Evolutionary conservation across 2,888 invertebrate species (phyloP), one percentile per base, ranked within the genome.

Genomic region (Venusia cambrica): DNA sequence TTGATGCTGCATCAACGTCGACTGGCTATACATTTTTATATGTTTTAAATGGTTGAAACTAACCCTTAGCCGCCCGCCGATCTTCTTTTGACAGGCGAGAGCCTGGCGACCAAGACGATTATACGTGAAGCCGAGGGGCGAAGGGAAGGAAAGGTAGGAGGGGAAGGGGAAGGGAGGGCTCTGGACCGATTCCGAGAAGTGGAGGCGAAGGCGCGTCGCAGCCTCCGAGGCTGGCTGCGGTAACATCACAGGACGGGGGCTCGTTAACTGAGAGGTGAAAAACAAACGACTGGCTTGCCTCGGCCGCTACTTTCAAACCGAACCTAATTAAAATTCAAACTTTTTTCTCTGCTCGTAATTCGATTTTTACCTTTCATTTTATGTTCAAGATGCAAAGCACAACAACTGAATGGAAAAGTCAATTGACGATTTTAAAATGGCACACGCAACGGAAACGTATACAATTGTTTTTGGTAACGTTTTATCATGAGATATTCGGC

Each of bases 191-290:
- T 84, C 85, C 62, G 70, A 80, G 85, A 85, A 85, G 66, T 65
- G 54, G 62, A 65, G 66, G 66, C 64, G 54, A 61, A 65, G 66
- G 55, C 54, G 61, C 60, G 58, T 50, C 58, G 59, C 68, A 73
- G 72, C 72, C 72, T 78, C 77, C 69, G 61, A 71, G 71, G 67
- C 69, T 67, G 61, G 57, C 59, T 61, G 81, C 80, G 83, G 81
- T 68, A 74, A 79, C 77, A 75, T 83, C 81, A 83, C 72, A 81
- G 56, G 62, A 62, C 56, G 48, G 39, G 51, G 46, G 73, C 79
- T 80, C 76, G 79, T 84, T 83, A 78, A 75, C 73, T 75, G 53
- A 48, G 68, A 76, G 62, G 72, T 72, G 73, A 79, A 79, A 81
- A 79, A 78, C 70, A 66, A 55, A 58, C 57, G 45, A 60, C 50